phyloP scores from a whole-genome alignment of 30 jellyfish, hydroid and myxozoan genomes.

The Pseudorhiza aurosa region DNA sequence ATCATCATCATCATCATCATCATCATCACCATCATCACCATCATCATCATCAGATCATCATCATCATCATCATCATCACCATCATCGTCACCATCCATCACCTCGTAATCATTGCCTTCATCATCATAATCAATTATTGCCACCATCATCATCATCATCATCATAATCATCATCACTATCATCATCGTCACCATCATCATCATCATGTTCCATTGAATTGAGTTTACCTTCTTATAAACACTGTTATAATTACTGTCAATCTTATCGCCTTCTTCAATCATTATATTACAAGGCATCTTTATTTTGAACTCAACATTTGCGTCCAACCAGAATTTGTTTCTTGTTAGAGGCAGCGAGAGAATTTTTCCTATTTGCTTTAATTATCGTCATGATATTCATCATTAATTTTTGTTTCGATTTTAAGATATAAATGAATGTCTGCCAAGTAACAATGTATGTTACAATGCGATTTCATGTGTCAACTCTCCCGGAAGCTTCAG shows the following conservation, averaged over 20 bases:
- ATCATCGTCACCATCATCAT: not conserved
- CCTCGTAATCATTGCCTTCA: not conserved
- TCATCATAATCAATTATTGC: not conserved
- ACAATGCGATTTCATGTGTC: conserved; percentile 10
- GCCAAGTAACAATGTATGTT: conserved; percentile 22
- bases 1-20: not conserved
- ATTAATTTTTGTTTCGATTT: not conserved
- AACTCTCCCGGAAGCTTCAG: conserved; percentile 22
- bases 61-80: not conserved
- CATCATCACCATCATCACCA: not conserved
- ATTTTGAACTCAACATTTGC: too few species aligned
- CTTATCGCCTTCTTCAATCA: too few species aligned
- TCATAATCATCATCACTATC: not conserved
- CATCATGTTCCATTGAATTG: not conserved
- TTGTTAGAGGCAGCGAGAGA: too few species aligned
- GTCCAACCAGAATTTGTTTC: too few species aligned
- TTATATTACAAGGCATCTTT: too few species aligned
- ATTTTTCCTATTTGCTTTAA: too few species aligned
- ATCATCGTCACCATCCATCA: not conserved
- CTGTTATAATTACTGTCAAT: too few species aligned
- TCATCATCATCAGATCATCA: not conserved
- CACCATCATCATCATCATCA: not conserved
- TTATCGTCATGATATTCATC: too few species aligned
- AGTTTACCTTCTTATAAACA: not conserved
- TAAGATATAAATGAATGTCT: conserved; percentile 59